Evolutionary conservation across 2,797 vertebrate genomes (phyloP).

Genomic region (Sternotherus odoratus): DNA sequence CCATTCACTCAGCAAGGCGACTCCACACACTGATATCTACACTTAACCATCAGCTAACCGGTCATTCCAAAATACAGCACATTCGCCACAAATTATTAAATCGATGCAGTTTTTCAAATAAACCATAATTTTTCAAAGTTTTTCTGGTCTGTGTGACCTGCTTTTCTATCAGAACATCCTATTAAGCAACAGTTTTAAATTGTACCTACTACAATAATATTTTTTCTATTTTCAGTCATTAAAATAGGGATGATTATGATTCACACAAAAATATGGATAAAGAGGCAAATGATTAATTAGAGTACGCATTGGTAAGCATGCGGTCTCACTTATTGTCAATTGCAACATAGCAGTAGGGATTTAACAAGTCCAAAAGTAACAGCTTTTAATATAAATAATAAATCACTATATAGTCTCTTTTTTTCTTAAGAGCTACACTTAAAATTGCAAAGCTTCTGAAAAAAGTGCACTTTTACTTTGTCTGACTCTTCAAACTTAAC

Average conservation of each 20-base stretch:
- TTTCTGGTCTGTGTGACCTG: conserved; percentile 2
- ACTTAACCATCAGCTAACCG: conserved; percentile 24
- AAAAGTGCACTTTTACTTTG: neutral
- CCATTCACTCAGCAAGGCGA: conserved; percentile 11
- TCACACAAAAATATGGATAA: conserved; percentile 1
- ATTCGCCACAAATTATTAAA: conserved; percentile 48
- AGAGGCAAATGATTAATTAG: neutral
- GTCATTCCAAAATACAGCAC: conserved; percentile 23
- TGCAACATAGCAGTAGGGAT: neutral
- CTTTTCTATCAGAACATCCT: neutral
- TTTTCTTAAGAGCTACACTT: conserved; percentile 5
- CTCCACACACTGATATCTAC: neutral
- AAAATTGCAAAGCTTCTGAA: neutral
- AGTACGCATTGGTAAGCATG: neutral
- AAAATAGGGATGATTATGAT: neutral
- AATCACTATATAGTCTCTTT: neutral
- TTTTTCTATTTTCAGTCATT: conserved; percentile 20
- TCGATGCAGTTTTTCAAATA: neutral
- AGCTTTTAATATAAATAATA: neutral
- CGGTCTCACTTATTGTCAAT: neutral
- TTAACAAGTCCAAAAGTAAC: conserved; percentile 37
- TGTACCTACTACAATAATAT: neutral
- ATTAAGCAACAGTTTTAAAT: conserved; percentile 3
- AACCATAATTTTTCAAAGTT: conserved; percentile 22
- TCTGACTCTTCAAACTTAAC: conserved; percentile 11